Percentiles rank a stretch among this genome's conserved stretches.
These are phyloP conservation scores for Choloepus hoffmanni DNA, from an alignment of 2,113 vertebrate species.

Conservation along the genomic window DNA sequence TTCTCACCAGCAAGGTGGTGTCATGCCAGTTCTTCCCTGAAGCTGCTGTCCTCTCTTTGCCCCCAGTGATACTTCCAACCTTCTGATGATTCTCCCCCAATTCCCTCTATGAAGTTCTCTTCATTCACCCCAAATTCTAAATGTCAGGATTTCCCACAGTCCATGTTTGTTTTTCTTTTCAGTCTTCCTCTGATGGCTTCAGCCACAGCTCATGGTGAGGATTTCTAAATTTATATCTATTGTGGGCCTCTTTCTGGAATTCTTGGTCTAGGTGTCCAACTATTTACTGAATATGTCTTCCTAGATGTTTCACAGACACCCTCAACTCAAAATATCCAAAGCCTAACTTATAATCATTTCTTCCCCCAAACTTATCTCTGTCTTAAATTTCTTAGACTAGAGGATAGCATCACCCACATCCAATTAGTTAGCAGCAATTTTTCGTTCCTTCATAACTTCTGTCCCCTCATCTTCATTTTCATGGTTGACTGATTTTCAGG, in stretches of 20 bases:
- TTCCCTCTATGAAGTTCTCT: neutral
- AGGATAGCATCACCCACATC: neutral
- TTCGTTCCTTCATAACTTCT: neutral
- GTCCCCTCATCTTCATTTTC: neutral
- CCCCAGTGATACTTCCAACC: neutral
- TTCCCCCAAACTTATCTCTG: neutral
- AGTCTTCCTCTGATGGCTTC: neutral
- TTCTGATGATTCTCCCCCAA: neutral
- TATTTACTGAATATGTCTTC: neutral
- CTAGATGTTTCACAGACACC: neutral
- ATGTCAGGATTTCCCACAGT: neutral
- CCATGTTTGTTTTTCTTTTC: neutral
- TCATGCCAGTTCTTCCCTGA: neutral
- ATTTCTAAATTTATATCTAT: neutral
- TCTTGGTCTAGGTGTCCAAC: neutral
- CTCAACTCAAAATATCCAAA: neutral
- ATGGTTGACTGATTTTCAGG: neutral
- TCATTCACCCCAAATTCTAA: neutral
- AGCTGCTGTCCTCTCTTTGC: neutral
- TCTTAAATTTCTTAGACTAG: neutral
- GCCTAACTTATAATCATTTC: neutral
- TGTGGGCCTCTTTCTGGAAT: neutral
- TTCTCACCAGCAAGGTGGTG: rapidly evolving
- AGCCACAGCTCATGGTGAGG: neutral
- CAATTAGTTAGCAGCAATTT: neutral